Evolutionary conservation across 92 coral and sea anemone species (phyloP).

Genomic region (Epizoanthus illoricatus): DNA sequence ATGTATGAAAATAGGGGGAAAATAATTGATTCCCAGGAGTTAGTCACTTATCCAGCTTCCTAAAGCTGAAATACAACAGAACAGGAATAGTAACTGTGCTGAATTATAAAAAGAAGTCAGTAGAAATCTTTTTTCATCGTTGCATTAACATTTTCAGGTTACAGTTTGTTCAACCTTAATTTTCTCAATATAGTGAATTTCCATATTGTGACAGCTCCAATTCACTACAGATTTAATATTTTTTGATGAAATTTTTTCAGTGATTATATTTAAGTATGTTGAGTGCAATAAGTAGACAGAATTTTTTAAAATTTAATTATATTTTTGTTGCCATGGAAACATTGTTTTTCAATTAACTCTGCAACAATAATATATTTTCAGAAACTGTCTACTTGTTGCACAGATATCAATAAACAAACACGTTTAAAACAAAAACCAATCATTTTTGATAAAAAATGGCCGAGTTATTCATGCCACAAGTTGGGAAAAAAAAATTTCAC

Average conservation of each 20-base stretch:
- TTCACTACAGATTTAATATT: constrained; percentile 27
- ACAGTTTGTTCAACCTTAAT: too few species aligned
- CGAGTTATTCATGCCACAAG: constrained; percentile 32
- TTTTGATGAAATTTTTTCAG: neutral
- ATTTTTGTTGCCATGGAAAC: too few species aligned
- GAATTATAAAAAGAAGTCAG: neutral
- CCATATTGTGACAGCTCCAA: constrained; percentile 26
- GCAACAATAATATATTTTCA: constrained; percentile 8
- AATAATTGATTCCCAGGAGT: neutral
- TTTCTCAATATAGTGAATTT: constrained; percentile 23
- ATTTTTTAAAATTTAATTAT: neutral
- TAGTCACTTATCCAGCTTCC: neutral
- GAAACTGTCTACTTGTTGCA: constrained; percentile 28
- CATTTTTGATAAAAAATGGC: too few species aligned
- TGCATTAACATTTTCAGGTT: constrained; percentile 16
- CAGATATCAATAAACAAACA: neutral
- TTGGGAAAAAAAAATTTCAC: neutral
- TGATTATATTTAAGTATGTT: constrained; percentile 5
- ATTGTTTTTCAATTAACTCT: constrained; percentile 7
- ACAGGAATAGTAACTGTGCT: constrained; percentile 10
- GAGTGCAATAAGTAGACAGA: constrained; percentile 23
- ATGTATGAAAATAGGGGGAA: neutral
- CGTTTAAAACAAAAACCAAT: constrained; percentile 23
- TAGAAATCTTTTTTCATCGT: constrained; percentile 23
- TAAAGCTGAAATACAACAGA: constrained; percentile 6